Evolutionary conservation across 2,113 vertebrate species (phyloP).

Genomic region (Zingel zingel): DNA sequence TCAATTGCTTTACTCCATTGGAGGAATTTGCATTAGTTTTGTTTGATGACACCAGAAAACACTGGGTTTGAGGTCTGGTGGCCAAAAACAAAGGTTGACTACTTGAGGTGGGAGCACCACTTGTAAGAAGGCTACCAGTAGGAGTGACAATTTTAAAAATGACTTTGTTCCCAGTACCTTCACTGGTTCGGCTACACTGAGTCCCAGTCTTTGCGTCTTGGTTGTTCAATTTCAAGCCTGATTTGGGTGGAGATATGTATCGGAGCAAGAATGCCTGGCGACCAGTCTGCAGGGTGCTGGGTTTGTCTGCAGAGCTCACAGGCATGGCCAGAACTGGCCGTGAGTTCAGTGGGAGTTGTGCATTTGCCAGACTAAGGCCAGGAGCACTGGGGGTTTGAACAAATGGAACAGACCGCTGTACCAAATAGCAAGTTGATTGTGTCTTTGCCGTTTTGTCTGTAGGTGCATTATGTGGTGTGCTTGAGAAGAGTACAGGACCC

Average conservation of each 20-base stretch:
- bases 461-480: conserved; percentile 67
- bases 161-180: conserved; percentile 79
- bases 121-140: conserved; percentile 71
- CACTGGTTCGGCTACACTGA: conserved; percentile 63
- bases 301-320: conserved; percentile 72
- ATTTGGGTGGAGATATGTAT: conserved; percentile 83
- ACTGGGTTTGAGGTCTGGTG: conserved; percentile 81
- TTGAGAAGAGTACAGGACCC: conserved; percentile 80
- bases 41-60: conserved; percentile 82
- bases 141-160: conserved; percentile 83
- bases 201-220: conserved; percentile 68
- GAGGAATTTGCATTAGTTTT: conserved; percentile 66
- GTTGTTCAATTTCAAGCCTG: conserved; percentile 74
- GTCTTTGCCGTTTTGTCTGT: conserved; percentile 71
- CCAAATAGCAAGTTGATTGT: conserved; percentile 81
- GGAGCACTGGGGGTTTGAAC: conserved; percentile 55
- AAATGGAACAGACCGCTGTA: conserved; percentile 82
- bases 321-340: conserved; percentile 81
- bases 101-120: conserved; percentile 61
- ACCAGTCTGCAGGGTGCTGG: conserved; percentile 72
- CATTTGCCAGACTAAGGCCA: conserved; percentile 63
- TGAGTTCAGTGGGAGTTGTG: conserved; percentile 67
- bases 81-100: conserved; percentile 82
- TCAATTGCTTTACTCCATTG: conserved; percentile 69
- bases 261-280: conserved; percentile 85